These are phyloP conservation scores for Sarcophaga subvicina DNA, from an alignment of 2,888 invertebrate genomes.

Conservation along the genomic window DNA sequence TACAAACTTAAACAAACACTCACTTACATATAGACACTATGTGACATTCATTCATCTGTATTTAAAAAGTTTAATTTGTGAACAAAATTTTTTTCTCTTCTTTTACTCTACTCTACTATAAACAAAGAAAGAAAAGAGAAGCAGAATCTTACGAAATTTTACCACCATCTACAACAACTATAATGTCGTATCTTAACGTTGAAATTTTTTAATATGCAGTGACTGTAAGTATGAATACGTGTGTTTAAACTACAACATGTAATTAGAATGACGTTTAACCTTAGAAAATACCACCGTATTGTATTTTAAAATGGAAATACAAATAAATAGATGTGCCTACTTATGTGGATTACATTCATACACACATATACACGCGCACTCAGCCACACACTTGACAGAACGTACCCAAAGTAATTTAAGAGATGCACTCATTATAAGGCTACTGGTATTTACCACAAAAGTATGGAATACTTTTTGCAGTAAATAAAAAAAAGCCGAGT, in stretches of 20 bases:
- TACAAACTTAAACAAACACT: slow-evolving; percentile 8
- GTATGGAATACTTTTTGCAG: neutral
- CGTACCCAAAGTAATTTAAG: neutral
- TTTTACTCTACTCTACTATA: neutral
- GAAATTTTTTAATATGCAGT: neutral
- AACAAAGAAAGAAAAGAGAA: slow-evolving; percentile 6
- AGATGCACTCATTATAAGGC: neutral
- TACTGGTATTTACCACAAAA: neutral
- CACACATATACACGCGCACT: neutral
- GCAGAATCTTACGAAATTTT: slow-evolving; percentile 35
- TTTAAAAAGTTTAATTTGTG: neutral
- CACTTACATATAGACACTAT: neutral
- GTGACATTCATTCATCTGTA: neutral
- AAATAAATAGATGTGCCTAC: neutral
- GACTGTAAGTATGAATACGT: neutral
- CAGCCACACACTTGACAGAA: neutral
- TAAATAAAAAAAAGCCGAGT: neutral
- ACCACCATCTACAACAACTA: slow-evolving; percentile 32
- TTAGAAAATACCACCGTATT: slow-evolving; percentile 24
- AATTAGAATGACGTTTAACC: slow-evolving; percentile 58
- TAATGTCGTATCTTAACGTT: slow-evolving; percentile 23
- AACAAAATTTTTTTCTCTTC: slow-evolving; percentile 15
- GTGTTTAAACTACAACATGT: slow-evolving; percentile 6
- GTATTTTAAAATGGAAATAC: neutral
- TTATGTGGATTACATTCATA: neutral